These are phyloP conservation scores for Calliphora vicina DNA, from an alignment of 1,140 invertebrate genomes.

Conservation along the genomic window DNA sequence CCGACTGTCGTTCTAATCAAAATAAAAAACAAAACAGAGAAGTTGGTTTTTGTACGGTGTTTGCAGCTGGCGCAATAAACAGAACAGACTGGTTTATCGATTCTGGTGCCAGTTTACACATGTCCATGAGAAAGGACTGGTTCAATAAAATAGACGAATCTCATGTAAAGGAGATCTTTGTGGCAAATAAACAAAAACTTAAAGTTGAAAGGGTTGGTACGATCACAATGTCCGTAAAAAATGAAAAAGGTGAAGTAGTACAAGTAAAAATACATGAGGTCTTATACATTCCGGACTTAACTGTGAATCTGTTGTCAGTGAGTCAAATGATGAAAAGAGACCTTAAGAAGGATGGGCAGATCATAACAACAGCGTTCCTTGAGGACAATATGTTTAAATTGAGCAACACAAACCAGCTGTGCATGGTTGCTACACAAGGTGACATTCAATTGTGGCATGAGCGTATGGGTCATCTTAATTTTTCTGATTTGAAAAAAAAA, in stretches of 20 bases:
- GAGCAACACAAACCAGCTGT: not conserved
- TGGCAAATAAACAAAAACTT: slow-evolving; percentile 10
- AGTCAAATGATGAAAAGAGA: not conserved
- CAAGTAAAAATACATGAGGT: not conserved
- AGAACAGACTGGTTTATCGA: slow-evolving; percentile 25
- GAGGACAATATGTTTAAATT: not conserved
- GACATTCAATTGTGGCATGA: not conserved
- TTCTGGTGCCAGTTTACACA: not conserved
- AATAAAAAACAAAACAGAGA: slow-evolving; percentile 4
- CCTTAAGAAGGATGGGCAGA: not conserved
- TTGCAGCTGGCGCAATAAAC: not conserved
- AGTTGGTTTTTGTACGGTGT: not conserved
- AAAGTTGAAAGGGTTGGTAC: slow-evolving; percentile 3
- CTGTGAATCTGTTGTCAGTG: not conserved
- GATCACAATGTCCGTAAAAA: not conserved
- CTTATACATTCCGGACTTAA: not conserved
- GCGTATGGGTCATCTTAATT: not conserved
- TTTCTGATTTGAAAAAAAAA: not conserved
- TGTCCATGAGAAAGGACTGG: not conserved
- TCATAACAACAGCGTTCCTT: not conserved
- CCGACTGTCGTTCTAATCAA: not conserved
- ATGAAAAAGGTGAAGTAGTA: not conserved
- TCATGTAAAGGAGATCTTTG: not conserved
- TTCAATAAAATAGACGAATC: not conserved
- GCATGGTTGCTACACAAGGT: not conserved